Percentiles rank a stretch among this genome's conserved stretches.
These are phyloP conservation scores for Drosophila neotestacea DNA, from an alignment of 2,888 invertebrate genomes.

Conservation along the genomic window DNA sequence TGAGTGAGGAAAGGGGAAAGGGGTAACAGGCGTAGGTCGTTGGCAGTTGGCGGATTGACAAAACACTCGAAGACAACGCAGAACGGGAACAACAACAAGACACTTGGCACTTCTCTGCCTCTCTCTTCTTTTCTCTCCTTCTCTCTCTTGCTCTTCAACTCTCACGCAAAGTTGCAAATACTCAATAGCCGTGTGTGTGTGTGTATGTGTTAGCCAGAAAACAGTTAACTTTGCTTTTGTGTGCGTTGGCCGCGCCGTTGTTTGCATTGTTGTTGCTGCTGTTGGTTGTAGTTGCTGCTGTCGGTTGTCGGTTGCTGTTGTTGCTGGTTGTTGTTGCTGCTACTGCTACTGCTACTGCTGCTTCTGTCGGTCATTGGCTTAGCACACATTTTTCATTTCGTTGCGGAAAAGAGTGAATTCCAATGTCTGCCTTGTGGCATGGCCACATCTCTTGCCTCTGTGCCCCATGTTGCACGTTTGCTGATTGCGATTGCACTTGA, in stretches of 20 bases:
- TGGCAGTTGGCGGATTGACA: constrained; percentile 61
- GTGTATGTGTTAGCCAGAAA: constrained; percentile 57
- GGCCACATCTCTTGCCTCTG: background rate
- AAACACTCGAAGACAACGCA: constrained; percentile 56
- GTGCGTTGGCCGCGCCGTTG: constrained; percentile 62
- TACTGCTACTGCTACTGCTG: constrained; percentile 42
- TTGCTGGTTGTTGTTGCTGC: constrained; percentile 40
- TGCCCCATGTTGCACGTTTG: constrained; percentile 39
- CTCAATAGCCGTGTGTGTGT: constrained; percentile 44
- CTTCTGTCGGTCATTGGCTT: constrained; percentile 85
- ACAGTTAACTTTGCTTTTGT: constrained; percentile 73
- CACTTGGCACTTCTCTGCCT: constrained; percentile 43
- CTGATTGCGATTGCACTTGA: constrained; percentile 30
- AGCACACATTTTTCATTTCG: constrained; percentile 85
- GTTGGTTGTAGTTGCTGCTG: constrained; percentile 41
- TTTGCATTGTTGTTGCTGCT: constrained; percentile 57
- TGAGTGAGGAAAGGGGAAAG: background rate
- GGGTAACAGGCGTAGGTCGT: constrained; percentile 55
- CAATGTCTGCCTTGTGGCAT: constrained; percentile 56
- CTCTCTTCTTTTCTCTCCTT: constrained; percentile 24
- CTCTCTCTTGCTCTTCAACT: constrained; percentile 23
- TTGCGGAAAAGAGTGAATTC: constrained; percentile 83
- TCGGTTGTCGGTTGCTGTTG: constrained; percentile 27
- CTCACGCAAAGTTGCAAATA: constrained; percentile 63
- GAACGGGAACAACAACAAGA: constrained; percentile 47